Conservation (phyloP, 2,113 vertebrate species). For the Psilopsiagon aymara region DNA sequence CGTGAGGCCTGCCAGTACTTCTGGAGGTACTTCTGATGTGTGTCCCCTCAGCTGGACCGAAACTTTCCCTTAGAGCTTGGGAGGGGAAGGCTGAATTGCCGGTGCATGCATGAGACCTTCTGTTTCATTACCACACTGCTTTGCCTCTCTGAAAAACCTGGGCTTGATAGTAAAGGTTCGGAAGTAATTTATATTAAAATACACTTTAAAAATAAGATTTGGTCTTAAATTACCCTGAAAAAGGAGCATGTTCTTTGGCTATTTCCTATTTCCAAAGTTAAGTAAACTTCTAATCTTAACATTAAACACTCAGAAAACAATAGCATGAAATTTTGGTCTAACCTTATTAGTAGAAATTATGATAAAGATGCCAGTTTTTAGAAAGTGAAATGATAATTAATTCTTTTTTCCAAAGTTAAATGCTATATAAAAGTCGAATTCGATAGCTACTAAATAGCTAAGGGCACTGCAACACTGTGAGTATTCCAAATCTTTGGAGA, state of each 20-base stretch:
- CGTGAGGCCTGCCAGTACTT: neutral
- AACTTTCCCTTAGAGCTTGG: neutral
- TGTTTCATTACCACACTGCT: neutral
- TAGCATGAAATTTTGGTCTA: neutral
- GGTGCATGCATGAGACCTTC: neutral
- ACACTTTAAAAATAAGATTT: neutral
- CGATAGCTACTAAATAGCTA: neutral
- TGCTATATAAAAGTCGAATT: neutral
- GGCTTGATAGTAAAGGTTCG: neutral
- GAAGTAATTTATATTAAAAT: neutral
- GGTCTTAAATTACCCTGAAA: neutral
- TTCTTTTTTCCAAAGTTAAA: neutral
- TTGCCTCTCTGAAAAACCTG: slow-evolving; percentile 8
- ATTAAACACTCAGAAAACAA: neutral
- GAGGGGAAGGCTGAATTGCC: neutral
- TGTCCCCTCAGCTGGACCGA: neutral
- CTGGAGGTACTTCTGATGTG: neutral
- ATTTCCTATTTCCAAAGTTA: neutral
- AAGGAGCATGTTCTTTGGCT: neutral
- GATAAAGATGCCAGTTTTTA: neutral
- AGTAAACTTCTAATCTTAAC: neutral
- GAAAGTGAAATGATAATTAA: neutral
- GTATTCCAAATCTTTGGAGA: neutral
- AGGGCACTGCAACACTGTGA: neutral
- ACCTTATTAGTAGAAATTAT: neutral